Evolutionary conservation across 2,888 invertebrate species (phyloP), one percentile per base, ranked within the genome.

Genomic region (Mythimna loreyi): DNA sequence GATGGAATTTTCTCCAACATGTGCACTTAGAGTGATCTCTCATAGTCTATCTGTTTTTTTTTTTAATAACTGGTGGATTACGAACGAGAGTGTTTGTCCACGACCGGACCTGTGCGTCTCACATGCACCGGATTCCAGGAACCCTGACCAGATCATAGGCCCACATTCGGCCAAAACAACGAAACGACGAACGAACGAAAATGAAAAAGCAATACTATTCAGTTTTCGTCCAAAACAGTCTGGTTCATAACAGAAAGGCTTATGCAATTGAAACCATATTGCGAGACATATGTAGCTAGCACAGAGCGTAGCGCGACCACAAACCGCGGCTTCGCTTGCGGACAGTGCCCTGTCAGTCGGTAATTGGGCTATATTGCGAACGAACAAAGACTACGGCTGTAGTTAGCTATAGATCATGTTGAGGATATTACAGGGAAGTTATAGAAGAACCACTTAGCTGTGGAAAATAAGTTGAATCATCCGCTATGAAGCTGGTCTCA

Each of bases 281-380:
- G 65, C 72, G 67, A 62, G 57, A 63, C 67, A 78, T 69, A 63
- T 36, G 36, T 53, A 60, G 77, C 75, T 64, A 59, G 61, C 67
- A 70, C 25, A 40, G 62, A 19, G 43, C 5, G 5, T 16, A 50
- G 63, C 59, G 59, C 68, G 61, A 84, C 84, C 84, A 60, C 84
- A 84, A 67, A 82, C 81, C 78, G 76, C 80, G 71, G 52, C 72
- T 49, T 25, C 47, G 66, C 65, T 62, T 58, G 67, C 76, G 83
- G 82, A 53, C 84, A 76, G 56, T 71, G 76, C 76, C 80, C 75
- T 76, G 81, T 78, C 82, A 79, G 74, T 45, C 64, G n/a, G 84
- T 84, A 84, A 84, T 83, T 84, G 81, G 84, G 67, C 79, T 82
- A 82, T 76, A 80, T 76, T 75, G 80, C 76, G 80, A 72, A 57